phyloP scores from a whole-genome alignment of 1,140 invertebrate species.

The Pollicipes pollicipes region DNA sequence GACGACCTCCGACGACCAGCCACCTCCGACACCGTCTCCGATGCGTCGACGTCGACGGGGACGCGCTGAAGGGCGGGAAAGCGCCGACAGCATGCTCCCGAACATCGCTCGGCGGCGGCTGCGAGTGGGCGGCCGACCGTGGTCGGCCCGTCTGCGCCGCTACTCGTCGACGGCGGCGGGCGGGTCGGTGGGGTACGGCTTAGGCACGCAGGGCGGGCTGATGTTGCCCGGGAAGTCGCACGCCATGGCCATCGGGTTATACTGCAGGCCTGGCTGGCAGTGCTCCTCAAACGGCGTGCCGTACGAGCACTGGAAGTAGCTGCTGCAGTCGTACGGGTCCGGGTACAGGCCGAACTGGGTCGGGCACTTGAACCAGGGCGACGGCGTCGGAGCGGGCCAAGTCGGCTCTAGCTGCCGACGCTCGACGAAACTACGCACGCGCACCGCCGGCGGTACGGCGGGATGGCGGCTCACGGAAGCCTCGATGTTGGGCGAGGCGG shows the following conservation, averaged over 20 bases:
- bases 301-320: constrained; percentile 24
- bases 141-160: too few species aligned
- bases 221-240: constrained; percentile 31
- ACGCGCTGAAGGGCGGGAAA: too few species aligned
- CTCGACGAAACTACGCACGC: neutral
- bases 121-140: too few species aligned
- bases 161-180: too few species aligned
- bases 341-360: constrained; percentile 9
- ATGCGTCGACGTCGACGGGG: too few species aligned
- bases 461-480: too few species aligned
- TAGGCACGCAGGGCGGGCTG: constrained; percentile 20
- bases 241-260: constrained; percentile 30
- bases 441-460: too few species aligned
- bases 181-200: constrained; percentile 3
- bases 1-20: too few species aligned
- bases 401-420: neutral
- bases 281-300: constrained; percentile 26
- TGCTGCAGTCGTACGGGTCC: constrained; percentile 20
- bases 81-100: too few species aligned
- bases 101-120: too few species aligned
- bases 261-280: constrained; percentile 34
- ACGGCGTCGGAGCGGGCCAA: neutral
- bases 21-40: too few species aligned
- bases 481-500: too few species aligned
- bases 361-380: neutral